Evolutionary conservation across 2,797 vertebrate genomes (phyloP).

Genomic region (Vespertilio murinus): DNA sequence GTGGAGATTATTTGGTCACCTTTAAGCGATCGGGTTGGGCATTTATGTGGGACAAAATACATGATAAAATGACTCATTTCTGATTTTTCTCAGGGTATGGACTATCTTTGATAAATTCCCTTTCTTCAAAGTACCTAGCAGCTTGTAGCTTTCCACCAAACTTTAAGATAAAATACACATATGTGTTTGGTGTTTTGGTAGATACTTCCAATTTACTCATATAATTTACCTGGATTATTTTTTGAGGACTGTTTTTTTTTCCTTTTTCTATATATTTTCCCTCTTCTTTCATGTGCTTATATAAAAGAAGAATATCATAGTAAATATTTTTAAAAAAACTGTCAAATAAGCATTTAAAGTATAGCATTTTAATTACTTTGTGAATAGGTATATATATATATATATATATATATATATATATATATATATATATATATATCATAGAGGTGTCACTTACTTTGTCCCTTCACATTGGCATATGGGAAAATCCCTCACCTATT

Average conservation of each 20-base stretch:
- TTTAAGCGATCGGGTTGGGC: conserved; percentile 41
- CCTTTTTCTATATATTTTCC: neutral
- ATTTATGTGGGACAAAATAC: conserved; percentile 59
- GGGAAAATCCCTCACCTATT: neutral
- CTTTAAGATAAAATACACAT: neutral
- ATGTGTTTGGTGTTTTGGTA: neutral
- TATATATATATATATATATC: neutral
- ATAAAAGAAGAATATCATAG: neutral
- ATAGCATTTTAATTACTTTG: neutral
- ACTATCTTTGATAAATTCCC: conserved; percentile 21
- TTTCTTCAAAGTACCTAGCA: conserved; percentile 18
- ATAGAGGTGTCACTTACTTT: too few species aligned
- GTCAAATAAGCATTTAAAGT: neutral
- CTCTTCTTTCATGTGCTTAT: neutral
- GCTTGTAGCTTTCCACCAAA: conserved; percentile 15
- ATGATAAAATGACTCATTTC: conserved; percentile 30
- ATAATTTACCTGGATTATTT: conserved; percentile 11
- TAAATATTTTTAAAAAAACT: neutral
- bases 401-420: too few species aligned
- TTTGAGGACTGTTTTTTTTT: neutral
- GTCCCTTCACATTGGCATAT: neutral
- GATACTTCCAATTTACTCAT: neutral
- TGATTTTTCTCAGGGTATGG: neutral
- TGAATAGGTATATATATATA: neutral
- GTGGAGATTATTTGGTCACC: conserved; percentile 50